Base-by-base conservation (phyloP, 1,140 invertebrate genomes). In the Gerris buenoi region DNA sequence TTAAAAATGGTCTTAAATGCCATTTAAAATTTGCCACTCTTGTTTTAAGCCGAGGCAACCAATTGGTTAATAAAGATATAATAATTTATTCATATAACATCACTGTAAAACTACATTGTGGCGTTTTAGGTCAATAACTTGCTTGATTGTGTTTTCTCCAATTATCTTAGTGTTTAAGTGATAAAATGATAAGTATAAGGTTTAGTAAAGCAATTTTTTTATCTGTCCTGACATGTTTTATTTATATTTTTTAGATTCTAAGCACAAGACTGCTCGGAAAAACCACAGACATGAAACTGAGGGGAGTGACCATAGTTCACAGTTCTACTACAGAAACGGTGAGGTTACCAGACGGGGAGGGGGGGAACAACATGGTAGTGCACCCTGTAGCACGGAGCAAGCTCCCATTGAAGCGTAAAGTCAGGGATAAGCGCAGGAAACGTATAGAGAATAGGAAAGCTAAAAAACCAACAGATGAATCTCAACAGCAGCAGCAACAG, bases 251-350 rank as follows among this genome's bases (percentile, higher is more conserved):
- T 2, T 75, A 92, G 89, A 82, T 89, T 74, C 81, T 86, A 73
- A 89, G 88, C 80, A 88, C 86, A 71, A 85, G 86, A 72, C 82
- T 89, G 71, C 80, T 91, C 70, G 86, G 88, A 71, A 90, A 90
- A 70, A 83, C 83, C 58, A 84, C 85, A 71, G 85, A 87, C 75
- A 80, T 85, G 76, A 90, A 91, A 77, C 81, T 89, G 73, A 90
- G 89, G 77, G 87, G 86, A 15, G 84, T 91, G 68, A 90, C 89
- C 69, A 90, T 90, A 78, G 89, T 90, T 71, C 88, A 90, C 81
- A 90, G 87, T 74, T 88, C 88, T 69, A 89, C 88, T 67, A 90
- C 88, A 58, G 88, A 91, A 79, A 89, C 88, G 61, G 88, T 91
- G 68, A 84, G 88, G 3, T 76, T 91, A 68, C 88, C 88, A 1